Conservation (phyloP, 2,888 invertebrate species). For the Eubasilissa splendida region DNA sequence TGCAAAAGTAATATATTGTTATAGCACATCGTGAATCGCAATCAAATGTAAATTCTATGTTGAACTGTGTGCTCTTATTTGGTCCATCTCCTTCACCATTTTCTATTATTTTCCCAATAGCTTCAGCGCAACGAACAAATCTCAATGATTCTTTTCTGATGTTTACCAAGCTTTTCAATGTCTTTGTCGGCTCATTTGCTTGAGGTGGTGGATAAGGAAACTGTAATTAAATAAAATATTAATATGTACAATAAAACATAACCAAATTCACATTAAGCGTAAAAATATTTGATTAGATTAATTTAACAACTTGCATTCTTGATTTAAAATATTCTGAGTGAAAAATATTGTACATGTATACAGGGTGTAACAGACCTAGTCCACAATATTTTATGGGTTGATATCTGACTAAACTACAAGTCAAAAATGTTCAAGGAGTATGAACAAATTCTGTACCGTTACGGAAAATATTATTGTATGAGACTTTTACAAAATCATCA, state of each 20-base stretch:
- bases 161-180: constrained; percentile 95
- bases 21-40: constrained; percentile 95
- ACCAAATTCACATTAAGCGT: background rate
- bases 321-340: too few relatives aligned
- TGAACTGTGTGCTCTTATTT: constrained; percentile 82
- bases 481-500: too few relatives aligned
- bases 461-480: too few relatives aligned
- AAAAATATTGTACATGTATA: too few relatives aligned
- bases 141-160: constrained; percentile 97
- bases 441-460: too few relatives aligned
- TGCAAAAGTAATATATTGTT: constrained; percentile 95
- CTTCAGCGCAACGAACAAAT: constrained; percentile 84
- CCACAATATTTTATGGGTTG: too few relatives aligned
- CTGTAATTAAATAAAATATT: constrained; percentile 69
- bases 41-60: constrained; percentile 98
- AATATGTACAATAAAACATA: background rate
- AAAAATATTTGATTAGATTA: too few relatives aligned
- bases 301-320: too few relatives aligned
- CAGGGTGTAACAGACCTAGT: too few relatives aligned
- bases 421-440: too few relatives aligned
- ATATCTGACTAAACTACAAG: too few relatives aligned
- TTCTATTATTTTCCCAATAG: constrained; percentile 74
- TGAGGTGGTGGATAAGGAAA: constrained; percentile 98
- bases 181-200: constrained; percentile 97
- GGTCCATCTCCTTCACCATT: constrained; percentile 74